phyloP scores from a whole-genome alignment of 2,113 vertebrate species.

The Pelecanoides urinatrix region DNA sequence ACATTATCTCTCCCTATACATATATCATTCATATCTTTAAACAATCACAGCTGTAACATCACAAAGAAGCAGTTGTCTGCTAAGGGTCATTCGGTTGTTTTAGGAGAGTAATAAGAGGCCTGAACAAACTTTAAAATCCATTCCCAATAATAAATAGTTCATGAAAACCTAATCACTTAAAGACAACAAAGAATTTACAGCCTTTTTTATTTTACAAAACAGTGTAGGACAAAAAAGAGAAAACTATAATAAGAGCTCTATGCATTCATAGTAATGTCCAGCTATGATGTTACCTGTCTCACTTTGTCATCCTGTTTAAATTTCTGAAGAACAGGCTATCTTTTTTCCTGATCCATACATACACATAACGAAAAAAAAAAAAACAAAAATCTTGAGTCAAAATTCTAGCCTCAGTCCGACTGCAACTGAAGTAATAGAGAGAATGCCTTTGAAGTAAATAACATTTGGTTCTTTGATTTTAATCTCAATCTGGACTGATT shows the following conservation, averaged over 20 bases:
- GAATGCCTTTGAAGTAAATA: constrained; percentile 22
- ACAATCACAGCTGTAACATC: background rate
- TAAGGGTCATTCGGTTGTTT: background rate
- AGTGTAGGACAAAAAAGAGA: background rate
- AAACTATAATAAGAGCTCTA: background rate
- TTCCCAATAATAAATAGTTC: background rate
- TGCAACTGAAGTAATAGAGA: background rate
- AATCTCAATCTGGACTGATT: constrained; percentile 15
- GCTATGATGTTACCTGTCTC: background rate
- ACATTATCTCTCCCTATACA: background rate
- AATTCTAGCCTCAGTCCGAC: background rate
- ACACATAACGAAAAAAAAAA: background rate
- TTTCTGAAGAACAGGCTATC: background rate
- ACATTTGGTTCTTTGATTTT: constrained; percentile 36
- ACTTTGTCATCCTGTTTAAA: background rate
- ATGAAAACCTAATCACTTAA: background rate
- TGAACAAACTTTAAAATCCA: background rate
- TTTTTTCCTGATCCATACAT: background rate
- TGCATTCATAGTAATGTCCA: background rate
- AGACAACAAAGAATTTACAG: background rate
- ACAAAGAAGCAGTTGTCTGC: background rate
- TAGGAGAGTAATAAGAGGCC: background rate
- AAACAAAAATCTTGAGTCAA: background rate
- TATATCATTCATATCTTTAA: background rate
- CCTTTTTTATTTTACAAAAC: background rate